phyloP scores from a whole-genome alignment of 2,113 vertebrate species.

The Oncorhynchus keta region DNA sequence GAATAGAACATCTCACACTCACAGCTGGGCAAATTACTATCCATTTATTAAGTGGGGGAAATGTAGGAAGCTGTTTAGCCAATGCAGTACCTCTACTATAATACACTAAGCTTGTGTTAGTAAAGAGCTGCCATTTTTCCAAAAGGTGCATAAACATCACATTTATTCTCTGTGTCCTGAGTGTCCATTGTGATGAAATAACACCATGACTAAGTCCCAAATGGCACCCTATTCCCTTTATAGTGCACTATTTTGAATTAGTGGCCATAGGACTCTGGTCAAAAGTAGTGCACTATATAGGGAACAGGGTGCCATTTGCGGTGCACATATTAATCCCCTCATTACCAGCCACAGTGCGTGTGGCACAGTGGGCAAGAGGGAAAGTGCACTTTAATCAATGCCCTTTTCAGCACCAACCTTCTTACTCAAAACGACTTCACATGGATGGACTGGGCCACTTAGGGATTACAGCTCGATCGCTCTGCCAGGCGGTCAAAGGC shows the following conservation, averaged over 20 bases:
- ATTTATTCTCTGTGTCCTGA: neutral
- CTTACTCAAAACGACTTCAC: conserved; percentile 21
- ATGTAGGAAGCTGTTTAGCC: conserved; percentile 9
- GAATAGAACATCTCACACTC: conserved; percentile 94
- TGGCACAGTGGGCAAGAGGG: conserved; percentile 38
- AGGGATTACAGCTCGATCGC: conserved; percentile 13
- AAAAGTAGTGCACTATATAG: no score
- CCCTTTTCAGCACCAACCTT: conserved; percentile 36
- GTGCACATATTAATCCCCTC: conserved; percentile 46
- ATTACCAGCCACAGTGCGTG: conserved; percentile 52
- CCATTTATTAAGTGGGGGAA: conserved; percentile 85
- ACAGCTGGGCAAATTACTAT: conserved; percentile 95
- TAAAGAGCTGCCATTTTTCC: neutral
- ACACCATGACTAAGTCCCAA: conserved; percentile 37
- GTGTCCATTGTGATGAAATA: conserved; percentile 52
- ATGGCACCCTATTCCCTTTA: no score
- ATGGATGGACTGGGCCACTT: conserved; percentile 13
- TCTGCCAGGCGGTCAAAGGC: conserved; percentile 8
- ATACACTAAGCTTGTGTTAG: no score
- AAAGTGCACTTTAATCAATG: conserved; percentile 50
- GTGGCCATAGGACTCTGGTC: no score
- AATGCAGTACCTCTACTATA: neutral
- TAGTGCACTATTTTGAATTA: no score
- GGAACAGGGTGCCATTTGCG: no score
- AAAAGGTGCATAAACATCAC: neutral